Evolutionary conservation across 92 coral and sea anemone species (phyloP), one percentile per base, ranked within the genome.

Genomic region (Epizoanthus ramosus): DNA sequence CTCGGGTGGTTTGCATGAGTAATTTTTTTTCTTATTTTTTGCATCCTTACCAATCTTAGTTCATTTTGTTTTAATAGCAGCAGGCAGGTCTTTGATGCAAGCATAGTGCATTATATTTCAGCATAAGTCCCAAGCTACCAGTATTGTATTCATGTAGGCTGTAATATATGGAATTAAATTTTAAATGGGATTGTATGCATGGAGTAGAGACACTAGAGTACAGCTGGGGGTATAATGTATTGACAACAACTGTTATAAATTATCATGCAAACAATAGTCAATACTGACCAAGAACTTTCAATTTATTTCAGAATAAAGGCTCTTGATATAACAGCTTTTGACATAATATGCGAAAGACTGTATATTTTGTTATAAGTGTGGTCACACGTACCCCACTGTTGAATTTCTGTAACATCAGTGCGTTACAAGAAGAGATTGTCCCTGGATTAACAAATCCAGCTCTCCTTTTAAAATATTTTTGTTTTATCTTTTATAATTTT

Each of bases 351-450:
- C 5, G 21, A 60, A 77, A 61, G 82, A 60, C 68, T 77, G 39
- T 77, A 25, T 12, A 59, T 13, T 61, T 77, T 57, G 47, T 61
- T 18, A 35, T 37, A 9, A 31, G 58, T 61, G 66, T 60, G 63
- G 82, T 77, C 82, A 41, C 82, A 77, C 82, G 82, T 77, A 77
- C 82, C 21, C 13, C 82, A 43, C 82, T 19, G 45, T 56, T 58
- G 9, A 33, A 58, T 18, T 61, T 60, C n/a, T 53, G 57, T 57
- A 77, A 54, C 59, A 77, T 10, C 3, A 75, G 19, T 59, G 13
- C 21, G 68, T 61, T 25, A 52, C 79, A 41, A 10, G 58, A 77
- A 77, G 82, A 77, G 82, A 77, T 77, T 61, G 82, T 77, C 82
- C 35, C 82, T 77, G 70, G 82, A 77, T 60, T 21, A 18, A 41